Percentiles rank a stretch among this genome's conserved stretches.
Evolutionary conservation across 2,113 vertebrate species (phyloP).

Genomic region (Elephantulus edwardii): DNA sequence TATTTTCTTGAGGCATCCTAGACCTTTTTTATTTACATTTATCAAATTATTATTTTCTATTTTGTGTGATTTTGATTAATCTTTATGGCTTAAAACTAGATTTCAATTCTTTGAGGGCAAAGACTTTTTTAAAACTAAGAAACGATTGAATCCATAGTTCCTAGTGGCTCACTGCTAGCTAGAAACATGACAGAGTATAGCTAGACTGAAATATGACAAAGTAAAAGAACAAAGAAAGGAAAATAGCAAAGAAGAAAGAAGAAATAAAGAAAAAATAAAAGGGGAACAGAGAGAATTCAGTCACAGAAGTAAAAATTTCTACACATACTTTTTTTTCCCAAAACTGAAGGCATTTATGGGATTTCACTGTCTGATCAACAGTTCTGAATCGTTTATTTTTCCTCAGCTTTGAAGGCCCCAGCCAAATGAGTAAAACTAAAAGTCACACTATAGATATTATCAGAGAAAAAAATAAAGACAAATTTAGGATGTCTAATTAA

Average conservation of each 20-base stretch:
- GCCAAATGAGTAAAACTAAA: too few species aligned
- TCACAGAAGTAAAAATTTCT: not conserved
- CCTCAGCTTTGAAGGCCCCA: too few species aligned
- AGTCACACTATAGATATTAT: too few species aligned
- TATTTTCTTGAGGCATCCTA: not conserved
- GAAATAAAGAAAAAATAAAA: accelerated
- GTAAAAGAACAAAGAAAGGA: not conserved
- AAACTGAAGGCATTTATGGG: not conserved
- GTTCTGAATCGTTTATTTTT: not conserved
- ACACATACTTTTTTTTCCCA: not conserved
- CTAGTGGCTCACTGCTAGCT: not conserved
- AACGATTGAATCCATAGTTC: not conserved
- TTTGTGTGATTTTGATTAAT: not conserved
- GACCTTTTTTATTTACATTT: not conserved
- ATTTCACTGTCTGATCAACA: not conserved
- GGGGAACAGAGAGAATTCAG: not conserved
- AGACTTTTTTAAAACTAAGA: not conserved
- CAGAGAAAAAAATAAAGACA: too few species aligned
- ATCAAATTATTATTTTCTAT: not conserved
- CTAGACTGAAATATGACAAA: too few species aligned
- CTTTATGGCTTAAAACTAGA: not conserved
- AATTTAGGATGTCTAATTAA: too few species aligned
- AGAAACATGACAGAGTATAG: not conserved
- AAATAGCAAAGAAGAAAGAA: too few species aligned
- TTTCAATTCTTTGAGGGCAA: not conserved